Conservation (phyloP, 37 sponge, comb jelly and placozoan genomes). For the Aphrocallistes beatrix region DNA sequence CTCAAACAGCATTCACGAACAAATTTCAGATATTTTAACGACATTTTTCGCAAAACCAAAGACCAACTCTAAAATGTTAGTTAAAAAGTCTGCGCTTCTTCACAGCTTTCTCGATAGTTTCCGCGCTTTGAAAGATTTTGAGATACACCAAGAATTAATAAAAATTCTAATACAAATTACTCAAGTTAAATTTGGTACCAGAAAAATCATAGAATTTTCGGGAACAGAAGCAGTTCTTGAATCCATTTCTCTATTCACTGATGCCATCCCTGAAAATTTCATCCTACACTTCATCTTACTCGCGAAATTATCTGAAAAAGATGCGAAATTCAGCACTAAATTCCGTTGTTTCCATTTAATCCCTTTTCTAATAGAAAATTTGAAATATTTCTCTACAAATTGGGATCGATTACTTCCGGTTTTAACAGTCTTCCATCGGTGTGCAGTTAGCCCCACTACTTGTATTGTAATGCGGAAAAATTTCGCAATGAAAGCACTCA, state of each 20-base stretch:
- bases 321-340: constrained; percentile 11
- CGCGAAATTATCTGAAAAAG: constrained; percentile 16
- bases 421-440: background rate
- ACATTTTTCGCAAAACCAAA: background rate
- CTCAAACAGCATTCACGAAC: background rate
- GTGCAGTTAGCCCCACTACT: background rate
- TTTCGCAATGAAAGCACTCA: background rate
- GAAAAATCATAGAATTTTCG: background rate
- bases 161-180: background rate
- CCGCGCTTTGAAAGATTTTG: background rate
- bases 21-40: background rate
- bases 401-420: background rate
- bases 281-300: background rate
- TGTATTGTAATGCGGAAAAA: background rate
- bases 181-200: background rate
- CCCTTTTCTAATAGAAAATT: background rate
- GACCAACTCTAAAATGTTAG: background rate
- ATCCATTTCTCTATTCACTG: background rate
- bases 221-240: constrained; percentile 8
- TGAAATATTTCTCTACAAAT: background rate
- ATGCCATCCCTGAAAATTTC: background rate
- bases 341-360: background rate
- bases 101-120: background rate
- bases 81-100: background rate
- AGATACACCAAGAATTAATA: background rate